A percentile compares a stretch with the other conserved stretches of the same genome.
Conservation (phyloP, 2,113 vertebrate species). For the Patagioenas fasciata region DNA sequence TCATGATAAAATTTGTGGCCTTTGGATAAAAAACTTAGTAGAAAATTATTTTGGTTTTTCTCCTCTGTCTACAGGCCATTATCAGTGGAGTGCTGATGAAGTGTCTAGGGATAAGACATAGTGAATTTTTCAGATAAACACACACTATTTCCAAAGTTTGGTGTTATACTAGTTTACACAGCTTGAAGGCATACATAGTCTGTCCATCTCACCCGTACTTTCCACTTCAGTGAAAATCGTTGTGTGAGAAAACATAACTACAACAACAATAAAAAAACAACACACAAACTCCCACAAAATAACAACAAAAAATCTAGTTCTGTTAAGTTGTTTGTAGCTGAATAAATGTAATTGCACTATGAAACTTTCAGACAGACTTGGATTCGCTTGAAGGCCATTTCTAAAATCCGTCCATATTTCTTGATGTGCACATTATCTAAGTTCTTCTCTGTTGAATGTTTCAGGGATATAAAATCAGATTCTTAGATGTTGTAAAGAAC, state of each 20-base stretch:
- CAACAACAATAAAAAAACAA: not conserved
- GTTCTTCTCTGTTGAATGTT: conserved; percentile 37
- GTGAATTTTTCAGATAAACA: not conserved
- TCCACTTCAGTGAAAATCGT: conserved; percentile 30
- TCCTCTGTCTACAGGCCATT: not conserved
- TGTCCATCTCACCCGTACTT: not conserved
- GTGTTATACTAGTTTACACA: not conserved
- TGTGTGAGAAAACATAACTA: not conserved
- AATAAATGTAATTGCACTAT: conserved; percentile 21
- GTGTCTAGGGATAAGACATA: not conserved
- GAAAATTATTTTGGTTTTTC: not conserved
- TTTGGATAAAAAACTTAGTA: not conserved
- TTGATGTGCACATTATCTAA: conserved; percentile 6
- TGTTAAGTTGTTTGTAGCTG: conserved; percentile 12
- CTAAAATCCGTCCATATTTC: conserved; percentile 49
- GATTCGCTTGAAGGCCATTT: conserved; percentile 42
- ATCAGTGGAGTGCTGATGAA: not conserved
- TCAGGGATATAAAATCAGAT: conserved; percentile 58
- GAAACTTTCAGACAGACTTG: conserved; percentile 2
- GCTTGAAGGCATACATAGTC: not conserved
- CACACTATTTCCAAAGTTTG: not conserved
- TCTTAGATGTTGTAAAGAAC: conserved; percentile 34
- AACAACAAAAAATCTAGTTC: not conserved
- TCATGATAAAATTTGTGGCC: not conserved
- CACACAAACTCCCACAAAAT: not conserved